Base-by-base conservation (phyloP, 2,797 vertebrate species). In the Hybognathus amarus region DNA sequence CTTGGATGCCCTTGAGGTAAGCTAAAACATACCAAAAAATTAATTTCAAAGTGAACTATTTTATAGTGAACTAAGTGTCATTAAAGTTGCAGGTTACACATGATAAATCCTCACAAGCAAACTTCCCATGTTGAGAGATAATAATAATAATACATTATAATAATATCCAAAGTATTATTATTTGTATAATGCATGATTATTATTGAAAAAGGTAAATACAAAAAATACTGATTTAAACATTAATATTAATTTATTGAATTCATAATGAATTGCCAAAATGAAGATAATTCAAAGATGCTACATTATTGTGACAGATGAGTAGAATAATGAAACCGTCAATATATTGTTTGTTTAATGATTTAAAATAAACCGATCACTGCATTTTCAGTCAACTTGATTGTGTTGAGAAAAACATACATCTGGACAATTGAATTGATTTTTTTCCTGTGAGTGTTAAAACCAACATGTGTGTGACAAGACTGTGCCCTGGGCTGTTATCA, bases 81-180 rank as follows among this genome's bases (percentile, higher is more conserved):
- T 85, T 81, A 82, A 76, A 52, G 42, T 33, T 76, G 75, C 79
- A 52, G 83, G 64, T 79, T 81, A 89, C 85, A 83, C 63, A 83
- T 82, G 27, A 20, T 33, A 42, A 52, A 67, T 27, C 71, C 30
- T 56, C 38, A 59, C 67, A 73, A 86, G 78, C 79, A 85, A 82
- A 77, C 67, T 76, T 71, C 84, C 83, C 81, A 86, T 82, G 84
- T 81, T 79, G 52, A 36, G 79, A 82, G 5, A 33, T 33, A 6
- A 36, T 36, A 36, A 36, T 36, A 36, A 36, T 33, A 33, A 33
- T 33, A 33, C 33, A 33, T 33, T 22, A 71, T 12, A 79, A 27
- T 8, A 27, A 42, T 82, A 42, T 11, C 40, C 10, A 42, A 42
- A 42, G 40, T 42, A 42, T 9, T 42, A 11, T 42, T 42, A 10